Base-by-base conservation (phyloP, 2,113 vertebrate genomes). In the Climacteris rufus region DNA sequence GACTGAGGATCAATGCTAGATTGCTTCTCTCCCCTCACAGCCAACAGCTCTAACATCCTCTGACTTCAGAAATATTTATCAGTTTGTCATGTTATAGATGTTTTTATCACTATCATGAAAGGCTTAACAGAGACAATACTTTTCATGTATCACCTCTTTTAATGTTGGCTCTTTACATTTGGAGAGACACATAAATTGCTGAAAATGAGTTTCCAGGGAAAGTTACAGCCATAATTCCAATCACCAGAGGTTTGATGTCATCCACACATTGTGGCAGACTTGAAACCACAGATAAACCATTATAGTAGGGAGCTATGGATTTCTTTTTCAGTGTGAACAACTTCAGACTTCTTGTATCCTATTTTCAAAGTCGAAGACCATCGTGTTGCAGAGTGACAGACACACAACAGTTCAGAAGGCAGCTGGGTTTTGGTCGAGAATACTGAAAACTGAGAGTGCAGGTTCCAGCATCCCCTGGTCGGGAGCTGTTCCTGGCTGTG, bases 251-350 rank as follows among this genome's bases (percentile, higher is more conserved):
- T n/a, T 68, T 71, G 50, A 82, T 40, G 31, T 61, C 61, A 83
- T n/a, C 81, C 27, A 24, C 60, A 50, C 1, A 0, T 59, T 47
- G 19, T 0, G 0, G 78, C 27, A 52, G 64, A 40, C 13, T 52
- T 63, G 63, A 90, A 75, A 75, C 4, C 8, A 57, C 15, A 56
- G 49, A 84, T 27, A 79, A 84, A 72, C 24, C 52, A 84, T 40
- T 54, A 31, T 6, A 35, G 53, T 35, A 47, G 22, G 69, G 63
- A 72, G 50, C 19, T n/a, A 25, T 54, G 31, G 25, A n/a, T 74
- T 94, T 65, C 20, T 42, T 76, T 45, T 50, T 30, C 25, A 53
- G 17, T 0, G 0, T 52, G 39, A 96, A 79, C 21, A 35, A 10
- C 39, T 57, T 59, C 44, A 69, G 47, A 54, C 6, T 20, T 47